Evolutionary conservation across 2,888 invertebrate genomes (phyloP), one percentile per base, ranked within the genome.

Genomic region (Watsonalla binaria): DNA sequence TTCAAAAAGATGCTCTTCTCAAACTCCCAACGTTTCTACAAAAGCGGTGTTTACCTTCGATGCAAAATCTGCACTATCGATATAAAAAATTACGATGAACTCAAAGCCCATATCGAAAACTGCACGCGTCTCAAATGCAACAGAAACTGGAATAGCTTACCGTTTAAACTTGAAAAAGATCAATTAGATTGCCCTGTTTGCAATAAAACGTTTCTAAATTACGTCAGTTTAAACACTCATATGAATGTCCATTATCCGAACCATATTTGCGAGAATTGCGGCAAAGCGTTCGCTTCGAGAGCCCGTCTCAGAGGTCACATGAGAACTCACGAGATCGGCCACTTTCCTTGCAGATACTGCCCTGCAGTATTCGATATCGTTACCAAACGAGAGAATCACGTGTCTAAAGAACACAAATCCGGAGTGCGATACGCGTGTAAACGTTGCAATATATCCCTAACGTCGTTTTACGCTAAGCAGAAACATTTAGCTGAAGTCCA

Each of bases 181-280:
- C 90, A 90, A 13, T 47, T 89, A 0, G 90, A 90, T 52, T 90
- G 90, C 51, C 89, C 89, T 0, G 74, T 90, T 0, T 90, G 90
- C 59, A 77, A 84, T 49, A 87, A 88, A 58, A 81, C 72, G 0
- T 90, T 90, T 51, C 49, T 90, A 0, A 90, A 90, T 49, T 90
- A 82, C 46, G 89, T 90, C 11, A 84, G 74, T 53, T 54, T 90
- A 0, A 90, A 90, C 47, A 90, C 86, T 0, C 92, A 92, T 55
- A 92, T 92, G 87, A 92, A 92, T 39, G 69, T 87, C 0, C 92
- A 92, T 9, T 92, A 89, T 42, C 90, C 90, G 0, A 86, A 90
- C 50, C 87, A 91, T 57, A 89, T 91, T 0, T 92, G 92, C 53
- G 87, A 90, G 53, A 88, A 79, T 59, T 92, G 92, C 55, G 90